Evolutionary conservation across 2,113 vertebrate species (phyloP).

Genomic region (Brachypteracias leptosomus): DNA sequence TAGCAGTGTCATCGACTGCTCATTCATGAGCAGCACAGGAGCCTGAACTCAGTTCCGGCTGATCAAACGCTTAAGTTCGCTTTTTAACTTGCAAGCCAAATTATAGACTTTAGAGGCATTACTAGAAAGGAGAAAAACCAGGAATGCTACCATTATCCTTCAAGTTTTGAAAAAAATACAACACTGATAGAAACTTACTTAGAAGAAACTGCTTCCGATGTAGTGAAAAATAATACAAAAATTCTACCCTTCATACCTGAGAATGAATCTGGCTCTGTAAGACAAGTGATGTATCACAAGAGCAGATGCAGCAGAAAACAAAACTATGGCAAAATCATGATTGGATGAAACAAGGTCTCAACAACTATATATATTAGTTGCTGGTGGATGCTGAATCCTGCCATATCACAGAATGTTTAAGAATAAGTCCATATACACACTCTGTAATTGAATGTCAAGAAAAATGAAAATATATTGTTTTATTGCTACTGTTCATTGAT

Average conservation of each 20-base stretch:
- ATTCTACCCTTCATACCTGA: background rate
- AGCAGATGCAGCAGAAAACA: constrained; percentile 6
- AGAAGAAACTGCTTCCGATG: background rate
- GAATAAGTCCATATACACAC: constrained; percentile 73
- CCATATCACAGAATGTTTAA: constrained; percentile 67
- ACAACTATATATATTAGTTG: constrained; percentile 21
- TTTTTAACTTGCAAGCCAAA: background rate
- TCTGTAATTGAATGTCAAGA: constrained; percentile 82
- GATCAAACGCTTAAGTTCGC: background rate
- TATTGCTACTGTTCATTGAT: constrained; percentile 83
- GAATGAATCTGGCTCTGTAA: background rate
- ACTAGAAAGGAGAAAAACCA: background rate
- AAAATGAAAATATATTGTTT: constrained; percentile 85
- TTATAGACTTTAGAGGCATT: background rate
- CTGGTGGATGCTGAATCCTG: constrained; percentile 50
- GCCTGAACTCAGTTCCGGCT: background rate
- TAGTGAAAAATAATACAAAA: background rate
- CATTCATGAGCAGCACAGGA: background rate
- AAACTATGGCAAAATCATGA: background rate
- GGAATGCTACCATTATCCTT: background rate
- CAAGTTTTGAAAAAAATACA: background rate
- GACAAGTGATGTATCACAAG: background rate
- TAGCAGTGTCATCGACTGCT: background rate
- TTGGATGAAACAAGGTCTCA: background rate
- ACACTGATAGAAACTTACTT: background rate